These are phyloP conservation scores for Grallaria varia DNA, from an alignment of 2,113 vertebrate genomes.

Conservation along the genomic window DNA sequence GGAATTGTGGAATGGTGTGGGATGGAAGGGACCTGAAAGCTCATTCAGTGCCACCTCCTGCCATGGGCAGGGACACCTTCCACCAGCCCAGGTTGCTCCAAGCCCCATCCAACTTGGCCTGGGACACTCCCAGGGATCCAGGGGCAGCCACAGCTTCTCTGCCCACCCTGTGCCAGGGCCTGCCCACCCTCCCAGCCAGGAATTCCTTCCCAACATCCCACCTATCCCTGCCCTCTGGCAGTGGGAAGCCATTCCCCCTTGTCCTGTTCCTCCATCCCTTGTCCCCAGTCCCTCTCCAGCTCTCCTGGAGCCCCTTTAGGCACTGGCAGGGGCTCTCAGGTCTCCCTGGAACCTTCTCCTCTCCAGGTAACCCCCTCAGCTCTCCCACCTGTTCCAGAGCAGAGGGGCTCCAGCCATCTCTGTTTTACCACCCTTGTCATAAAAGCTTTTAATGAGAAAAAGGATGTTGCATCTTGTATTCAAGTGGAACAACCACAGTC, in stretches of 20 bases:
- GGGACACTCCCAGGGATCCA: background rate
- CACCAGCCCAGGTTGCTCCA: background rate
- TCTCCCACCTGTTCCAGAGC: no score
- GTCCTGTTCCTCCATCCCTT: background rate
- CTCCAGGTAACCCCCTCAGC: background rate
- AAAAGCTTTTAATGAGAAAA: background rate
- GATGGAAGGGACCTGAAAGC: rapidly evolving
- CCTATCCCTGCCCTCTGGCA: background rate
- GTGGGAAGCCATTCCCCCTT: background rate
- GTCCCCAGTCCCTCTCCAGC: background rate
- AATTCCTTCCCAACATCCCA: background rate
- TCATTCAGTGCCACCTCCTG: background rate
- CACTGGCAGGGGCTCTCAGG: background rate
- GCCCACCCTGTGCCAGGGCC: background rate
- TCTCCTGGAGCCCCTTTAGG: background rate
- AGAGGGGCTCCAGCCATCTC: background rate
- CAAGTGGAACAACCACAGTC: background rate
- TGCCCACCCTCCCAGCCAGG: background rate
- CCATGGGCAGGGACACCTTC: background rate
- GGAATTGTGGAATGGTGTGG: rapidly evolving
- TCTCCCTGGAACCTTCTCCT: background rate
- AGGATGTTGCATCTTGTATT: background rate
- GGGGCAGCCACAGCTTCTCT: background rate
- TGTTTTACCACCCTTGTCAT: background rate
- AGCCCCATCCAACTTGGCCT: background rate